These are phyloP conservation scores for Aplodontia rufa DNA, from an alignment of 2,113 vertebrate genomes.

Conservation along the genomic window DNA sequence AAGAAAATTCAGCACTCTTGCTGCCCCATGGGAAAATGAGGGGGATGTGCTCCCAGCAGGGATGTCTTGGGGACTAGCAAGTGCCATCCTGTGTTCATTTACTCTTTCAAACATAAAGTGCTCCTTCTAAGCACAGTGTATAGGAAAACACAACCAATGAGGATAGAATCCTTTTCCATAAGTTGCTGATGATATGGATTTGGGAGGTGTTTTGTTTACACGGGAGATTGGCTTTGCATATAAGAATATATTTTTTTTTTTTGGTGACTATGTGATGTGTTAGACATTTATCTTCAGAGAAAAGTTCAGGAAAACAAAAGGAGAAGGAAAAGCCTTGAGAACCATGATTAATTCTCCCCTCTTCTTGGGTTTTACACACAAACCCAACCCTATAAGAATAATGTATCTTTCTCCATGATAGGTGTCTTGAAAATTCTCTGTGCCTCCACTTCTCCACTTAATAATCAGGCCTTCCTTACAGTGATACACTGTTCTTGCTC, in stretches of 20 bases:
- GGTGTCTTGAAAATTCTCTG: neutral
- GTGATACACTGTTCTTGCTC: neutral
- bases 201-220: conserved; percentile 39
- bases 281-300: conserved; percentile 23
- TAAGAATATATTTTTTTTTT: neutral
- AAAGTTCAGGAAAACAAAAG: conserved; percentile 19
- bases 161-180: neutral
- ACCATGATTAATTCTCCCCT: neutral
- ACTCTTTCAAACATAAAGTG: conserved; percentile 29
- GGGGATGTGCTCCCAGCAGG: neutral
- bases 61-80: conserved; percentile 23
- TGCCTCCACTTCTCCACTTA: neutral
- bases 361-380: no score
- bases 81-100: neutral
- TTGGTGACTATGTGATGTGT: neutral
- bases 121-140: neutral
- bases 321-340: neutral
- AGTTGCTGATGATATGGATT: conserved; percentile 40
- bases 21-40: conserved; percentile 36
- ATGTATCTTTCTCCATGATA: neutral
- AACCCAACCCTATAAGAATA: neutral
- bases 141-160: neutral
- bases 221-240: conserved; percentile 38
- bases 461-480: neutral
- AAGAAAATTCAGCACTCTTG: neutral